Conservation (phyloP, 2,113 vertebrate species). For the Hydropotes inermis region DNA sequence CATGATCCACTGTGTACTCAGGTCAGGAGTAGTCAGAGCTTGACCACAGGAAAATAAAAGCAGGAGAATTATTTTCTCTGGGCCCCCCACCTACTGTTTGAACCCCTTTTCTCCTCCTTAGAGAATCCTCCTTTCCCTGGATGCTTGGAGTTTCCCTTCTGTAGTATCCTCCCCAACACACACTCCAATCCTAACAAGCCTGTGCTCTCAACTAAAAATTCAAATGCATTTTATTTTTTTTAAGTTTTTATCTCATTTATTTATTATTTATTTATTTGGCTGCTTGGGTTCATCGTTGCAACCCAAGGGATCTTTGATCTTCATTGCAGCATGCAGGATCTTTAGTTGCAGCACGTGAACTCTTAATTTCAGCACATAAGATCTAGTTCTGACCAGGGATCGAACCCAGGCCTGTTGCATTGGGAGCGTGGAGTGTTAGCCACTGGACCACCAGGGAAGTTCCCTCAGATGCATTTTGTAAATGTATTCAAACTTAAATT, state of each 20-base stretch:
- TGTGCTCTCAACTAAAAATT: background rate
- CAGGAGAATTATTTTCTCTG: background rate
- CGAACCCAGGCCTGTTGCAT: background rate
- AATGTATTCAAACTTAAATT: background rate
- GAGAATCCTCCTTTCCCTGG: background rate
- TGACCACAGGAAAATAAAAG: background rate
- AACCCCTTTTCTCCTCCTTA: background rate
- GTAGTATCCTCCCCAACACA: background rate
- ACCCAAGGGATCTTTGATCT: background rate
- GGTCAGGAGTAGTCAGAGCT: background rate
- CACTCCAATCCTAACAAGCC: background rate
- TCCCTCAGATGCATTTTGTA: background rate
- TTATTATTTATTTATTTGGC: background rate
- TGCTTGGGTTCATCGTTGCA: background rate
- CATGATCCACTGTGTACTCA: background rate
- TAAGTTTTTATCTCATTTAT: background rate
- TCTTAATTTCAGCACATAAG: background rate
- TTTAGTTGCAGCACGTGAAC: background rate
- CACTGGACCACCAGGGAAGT: background rate
- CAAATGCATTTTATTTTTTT: background rate
- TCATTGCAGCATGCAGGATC: background rate
- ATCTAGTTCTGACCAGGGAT: background rate
- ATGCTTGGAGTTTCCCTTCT: background rate
- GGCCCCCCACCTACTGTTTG: background rate
- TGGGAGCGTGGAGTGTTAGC: background rate